Evolutionary conservation across 2,113 vertebrate genomes (phyloP), one percentile per base, ranked within the genome.

Genomic region (Addax nasomaculatus): DNA sequence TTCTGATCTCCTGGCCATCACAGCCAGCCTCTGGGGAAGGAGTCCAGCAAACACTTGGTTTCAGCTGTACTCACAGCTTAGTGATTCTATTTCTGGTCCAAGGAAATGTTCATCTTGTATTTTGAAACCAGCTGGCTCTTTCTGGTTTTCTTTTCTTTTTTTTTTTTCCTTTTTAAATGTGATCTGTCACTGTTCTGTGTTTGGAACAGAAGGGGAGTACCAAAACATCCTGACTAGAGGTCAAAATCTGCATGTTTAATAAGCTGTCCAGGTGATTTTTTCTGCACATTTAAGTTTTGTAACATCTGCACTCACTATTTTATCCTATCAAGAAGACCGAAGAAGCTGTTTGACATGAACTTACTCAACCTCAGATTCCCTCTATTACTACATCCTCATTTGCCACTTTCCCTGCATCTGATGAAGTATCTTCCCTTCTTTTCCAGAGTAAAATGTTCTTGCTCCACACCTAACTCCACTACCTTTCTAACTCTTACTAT

Each of bases 381-480:
- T 47, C 30, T 89, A 2, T 95, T 85, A 67, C 55, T 43, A 11
- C 5, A 87, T 83, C 17, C 15, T 86, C 29, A 53, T 87, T 96
- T 96, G 92, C 78, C 36, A 55, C 64, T 67, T 96, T 55, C 29
- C 36, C 81, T 96, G 51, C 25, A 43, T 93, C 76, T 96, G 76
- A 49, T 81, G 39, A 97, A 93, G 6, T 81, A 23, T 95, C 80
- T 90, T 91, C 39, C n/a, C 16, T 30, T 81, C 49, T 97, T 95
- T 95, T 87, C 49, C 30, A 86, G 49, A 70, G 25, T n/a, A 58
- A 76, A 51, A 78, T 45, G 29, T 62, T 73, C 36, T 25, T 83
- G 39, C 45, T 84, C 23, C 83, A 43, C 27, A 25, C 55, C 45
- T 90, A 43, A 62, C 78, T 57, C 7, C 21, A 12, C 89, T 39